phyloP scores from a whole-genome alignment of 2,113 vertebrate species.

The Chaetodon trifascialis region DNA sequence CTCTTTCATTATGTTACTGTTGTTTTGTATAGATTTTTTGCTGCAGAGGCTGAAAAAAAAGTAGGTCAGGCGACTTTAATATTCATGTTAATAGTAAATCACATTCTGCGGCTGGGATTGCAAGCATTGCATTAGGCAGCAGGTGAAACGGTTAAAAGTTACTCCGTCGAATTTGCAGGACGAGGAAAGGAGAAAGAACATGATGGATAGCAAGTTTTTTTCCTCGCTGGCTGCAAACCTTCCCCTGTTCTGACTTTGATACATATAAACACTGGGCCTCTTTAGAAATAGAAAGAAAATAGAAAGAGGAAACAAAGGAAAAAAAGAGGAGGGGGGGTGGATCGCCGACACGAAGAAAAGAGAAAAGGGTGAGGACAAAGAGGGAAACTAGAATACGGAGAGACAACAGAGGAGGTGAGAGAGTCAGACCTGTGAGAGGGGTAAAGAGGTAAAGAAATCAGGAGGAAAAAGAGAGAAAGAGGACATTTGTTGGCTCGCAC shows the following conservation, averaged over 20 bases:
- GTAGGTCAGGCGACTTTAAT: constrained; percentile 57
- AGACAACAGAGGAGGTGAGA: not conserved
- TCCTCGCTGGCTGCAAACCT: constrained; percentile 4
- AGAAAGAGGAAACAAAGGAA: constrained; percentile 10
- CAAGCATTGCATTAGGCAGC: not conserved
- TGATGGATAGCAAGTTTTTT: constrained; percentile 11
- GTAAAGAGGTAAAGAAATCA: not conserved
- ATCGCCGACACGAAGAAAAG: constrained; percentile 43
- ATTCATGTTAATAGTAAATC: constrained; percentile 61
- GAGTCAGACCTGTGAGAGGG: too few species aligned
- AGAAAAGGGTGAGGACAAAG: constrained; percentile 28
- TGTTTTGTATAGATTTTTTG: constrained; percentile 55
- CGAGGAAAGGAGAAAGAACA: constrained; percentile 2
- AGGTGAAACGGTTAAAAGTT: constrained; percentile 44
- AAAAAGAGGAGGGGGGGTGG: not conserved
- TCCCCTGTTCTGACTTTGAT: constrained; percentile 14
- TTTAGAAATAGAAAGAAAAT: constrained; percentile 13
- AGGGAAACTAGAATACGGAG: not conserved
- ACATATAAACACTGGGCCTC: constrained; percentile 39
- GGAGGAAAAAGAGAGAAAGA: constrained; percentile 7
- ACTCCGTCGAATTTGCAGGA: constrained; percentile 39
- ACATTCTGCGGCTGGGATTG: not conserved
- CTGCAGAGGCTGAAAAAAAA: constrained; percentile 34
- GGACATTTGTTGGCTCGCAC: constrained; percentile 43
- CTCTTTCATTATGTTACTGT: constrained; percentile 53